phyloP scores from a whole-genome alignment of 2,113 vertebrate species.

The Fregata magnificens region DNA sequence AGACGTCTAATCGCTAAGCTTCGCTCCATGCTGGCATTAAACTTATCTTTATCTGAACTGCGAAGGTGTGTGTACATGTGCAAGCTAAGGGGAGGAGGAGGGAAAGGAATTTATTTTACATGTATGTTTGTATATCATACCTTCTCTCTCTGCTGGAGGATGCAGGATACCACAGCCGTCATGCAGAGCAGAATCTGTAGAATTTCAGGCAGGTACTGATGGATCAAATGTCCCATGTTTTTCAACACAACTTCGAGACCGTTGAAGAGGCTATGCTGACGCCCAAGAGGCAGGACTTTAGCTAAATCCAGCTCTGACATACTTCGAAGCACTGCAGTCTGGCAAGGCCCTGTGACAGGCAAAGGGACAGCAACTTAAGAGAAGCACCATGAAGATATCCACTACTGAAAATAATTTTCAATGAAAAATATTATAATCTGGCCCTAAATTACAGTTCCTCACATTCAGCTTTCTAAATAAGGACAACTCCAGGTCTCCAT shows the following conservation, averaged over 20 bases:
- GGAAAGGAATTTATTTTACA: neutral
- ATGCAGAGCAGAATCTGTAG: constrained; percentile 92
- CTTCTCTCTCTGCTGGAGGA: constrained; percentile 87
- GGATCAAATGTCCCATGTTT: constrained; percentile 90
- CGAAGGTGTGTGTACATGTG: neutral
- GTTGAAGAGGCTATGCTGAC: constrained; percentile 90
- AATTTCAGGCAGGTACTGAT: constrained; percentile 85
- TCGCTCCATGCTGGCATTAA: neutral
- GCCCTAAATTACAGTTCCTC: neutral
- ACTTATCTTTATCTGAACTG: neutral
- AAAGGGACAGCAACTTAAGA: neutral
- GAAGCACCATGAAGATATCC: neutral
- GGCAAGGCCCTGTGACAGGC: constrained; percentile 77
- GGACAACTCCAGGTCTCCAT: neutral
- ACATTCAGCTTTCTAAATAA: neutral
- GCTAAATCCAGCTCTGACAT: constrained; percentile 76
- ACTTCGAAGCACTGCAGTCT: constrained; percentile 81
- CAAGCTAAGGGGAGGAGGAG: neutral
- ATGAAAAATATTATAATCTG: neutral
- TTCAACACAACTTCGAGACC: constrained; percentile 86
- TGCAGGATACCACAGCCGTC: constrained; percentile 78
- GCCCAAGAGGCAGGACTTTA: constrained; percentile 88
- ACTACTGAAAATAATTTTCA: neutral
- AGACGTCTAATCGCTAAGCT: neutral
- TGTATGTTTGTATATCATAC: constrained; percentile 42